Percentiles rank a stretch among this genome's conserved stretches.
Evolutionary conservation across 2,797 vertebrate genomes (phyloP).

Genomic region (Spondyliosoma cantharus): DNA sequence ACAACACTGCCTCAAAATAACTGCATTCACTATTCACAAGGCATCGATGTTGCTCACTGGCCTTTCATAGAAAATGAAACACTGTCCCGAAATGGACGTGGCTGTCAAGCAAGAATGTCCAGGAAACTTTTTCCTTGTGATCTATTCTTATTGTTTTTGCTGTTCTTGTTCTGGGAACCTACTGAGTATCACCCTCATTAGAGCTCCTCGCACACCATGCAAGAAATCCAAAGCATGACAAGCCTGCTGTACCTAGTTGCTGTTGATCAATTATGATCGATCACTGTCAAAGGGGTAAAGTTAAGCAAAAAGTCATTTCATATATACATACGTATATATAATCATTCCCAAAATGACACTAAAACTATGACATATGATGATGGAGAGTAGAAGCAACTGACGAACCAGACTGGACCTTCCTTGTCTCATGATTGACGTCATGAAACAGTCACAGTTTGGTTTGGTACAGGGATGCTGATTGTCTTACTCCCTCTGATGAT

Average conservation of each 20-base stretch:
- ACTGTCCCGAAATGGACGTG: not conserved
- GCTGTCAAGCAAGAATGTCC: constrained; percentile 5
- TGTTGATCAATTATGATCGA: not conserved
- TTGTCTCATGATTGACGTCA: too few relatives aligned
- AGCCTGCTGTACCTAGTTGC: not conserved
- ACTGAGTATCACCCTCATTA: not conserved
- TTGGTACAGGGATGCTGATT: too few relatives aligned
- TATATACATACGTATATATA: too few relatives aligned
- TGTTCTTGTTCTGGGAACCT: not conserved
- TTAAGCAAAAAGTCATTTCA: not conserved
- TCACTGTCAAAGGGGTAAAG: too few relatives aligned
- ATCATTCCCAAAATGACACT: too few relatives aligned
- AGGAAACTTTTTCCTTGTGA: not conserved
- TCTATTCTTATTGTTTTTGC: constrained; percentile 6
- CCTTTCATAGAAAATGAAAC: constrained; percentile 17
- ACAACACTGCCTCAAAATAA: constrained; percentile 39
- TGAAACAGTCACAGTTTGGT: too few relatives aligned
- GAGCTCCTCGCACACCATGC: not conserved
- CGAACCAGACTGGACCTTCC: too few relatives aligned
- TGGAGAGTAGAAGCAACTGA: too few relatives aligned
- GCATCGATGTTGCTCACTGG: constrained; percentile 23
- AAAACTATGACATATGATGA: too few relatives aligned
- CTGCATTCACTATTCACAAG: constrained; percentile 49
- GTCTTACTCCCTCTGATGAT: too few relatives aligned
- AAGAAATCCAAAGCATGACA: not conserved